Base-by-base conservation (phyloP, 1,140 invertebrate species). In the Matsumurasca onukii region DNA sequence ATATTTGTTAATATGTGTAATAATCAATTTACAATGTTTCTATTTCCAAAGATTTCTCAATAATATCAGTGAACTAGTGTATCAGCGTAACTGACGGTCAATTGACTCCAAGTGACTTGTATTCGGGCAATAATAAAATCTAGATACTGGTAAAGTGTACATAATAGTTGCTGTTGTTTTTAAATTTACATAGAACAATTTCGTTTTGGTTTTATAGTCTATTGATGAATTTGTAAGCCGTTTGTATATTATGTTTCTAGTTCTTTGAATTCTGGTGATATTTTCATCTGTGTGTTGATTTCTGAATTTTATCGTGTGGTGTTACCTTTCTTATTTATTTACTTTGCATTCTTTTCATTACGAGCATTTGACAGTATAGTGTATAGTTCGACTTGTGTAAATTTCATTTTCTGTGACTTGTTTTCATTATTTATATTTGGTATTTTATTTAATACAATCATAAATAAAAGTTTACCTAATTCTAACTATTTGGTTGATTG, bases 241-340 rank as follows among this genome's bases (percentile, higher is more conserved):
- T 39, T 39, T 17, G 34, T 5, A 5, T 39, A 39, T 9, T 39
- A 5, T 52, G 22, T 20, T 52, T 52, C 30, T 22, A 59, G 55
- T 59, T 27, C 30, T 59, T 59, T 22, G 25, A 27, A 9, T 27
- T 51, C 24, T 27, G 49, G 3, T 52, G 20, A 17, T 15, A 52
- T 15, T 52, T 52, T 15, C 30, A 59, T 59, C 30, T 25, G 55
- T 59, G 55, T 59, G 55, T 27, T 29, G 13, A 29, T 59, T 59
- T 59, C 55, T 59, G 25, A 27, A 59, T 22, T 59, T 59, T 27
- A 5, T 59, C 30, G 55, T 59, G 22, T 59, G 55, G 55, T 59
- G 55, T 59, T 59, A 59, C 55, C 55, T 29, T 39, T 52, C 22
- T 59, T 5, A 59, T 59, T 59, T 59, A 59, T 59, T 59, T 59